Conservation (phyloP, 2,888 invertebrate genomes). For the Cheilosia variabilis region DNA sequence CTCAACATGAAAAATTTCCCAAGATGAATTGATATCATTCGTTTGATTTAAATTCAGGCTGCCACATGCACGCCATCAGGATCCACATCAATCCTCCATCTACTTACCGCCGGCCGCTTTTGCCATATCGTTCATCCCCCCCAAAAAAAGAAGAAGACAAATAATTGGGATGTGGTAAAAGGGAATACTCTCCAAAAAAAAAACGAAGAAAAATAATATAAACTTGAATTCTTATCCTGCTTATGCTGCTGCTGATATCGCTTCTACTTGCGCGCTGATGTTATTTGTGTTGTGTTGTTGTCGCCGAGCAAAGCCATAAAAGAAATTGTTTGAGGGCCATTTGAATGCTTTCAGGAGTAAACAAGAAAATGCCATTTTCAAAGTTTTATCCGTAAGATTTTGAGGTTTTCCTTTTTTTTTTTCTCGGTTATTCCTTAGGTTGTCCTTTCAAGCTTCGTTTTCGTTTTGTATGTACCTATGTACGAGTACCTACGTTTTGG, state of each 20-base stretch:
- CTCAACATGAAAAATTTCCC: slow-evolving; percentile 51
- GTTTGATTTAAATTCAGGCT: slow-evolving; percentile 73
- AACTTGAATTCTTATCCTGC: slow-evolving; percentile 65
- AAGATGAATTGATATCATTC: slow-evolving; percentile 76
- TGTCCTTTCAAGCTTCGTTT: slow-evolving; percentile 40
- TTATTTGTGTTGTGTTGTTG: slow-evolving; percentile 60
- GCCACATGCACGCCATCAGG: slow-evolving; percentile 56
- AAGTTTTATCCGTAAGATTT: slow-evolving; percentile 73
- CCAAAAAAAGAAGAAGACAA: slow-evolving; percentile 19
- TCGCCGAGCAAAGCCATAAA: slow-evolving; percentile 70
- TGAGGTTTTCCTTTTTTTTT: slow-evolving; percentile 45
- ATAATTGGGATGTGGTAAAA: slow-evolving; percentile 59
- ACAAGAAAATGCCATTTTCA: slow-evolving; percentile 77
- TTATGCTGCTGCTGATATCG: slow-evolving; percentile 31
- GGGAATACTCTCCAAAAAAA: slow-evolving; percentile 16
- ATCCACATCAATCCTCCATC: slow-evolving; percentile 64
- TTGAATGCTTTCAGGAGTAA: slow-evolving; percentile 76
- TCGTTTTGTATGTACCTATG: too few species aligned
- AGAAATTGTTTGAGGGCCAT: slow-evolving; percentile 76
- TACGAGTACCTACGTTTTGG: too few species aligned
- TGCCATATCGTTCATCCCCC: slow-evolving; percentile 2
- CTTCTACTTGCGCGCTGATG: slow-evolving; percentile 28
- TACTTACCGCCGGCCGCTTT: neutral
- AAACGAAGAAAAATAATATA: slow-evolving; percentile 37
- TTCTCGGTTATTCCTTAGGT: slow-evolving; percentile 12